Percentiles rank a stretch among this genome's conserved stretches.
phyloP scores from a whole-genome alignment of 1,140 invertebrate species.

The Aleiodes sp. region DNA sequence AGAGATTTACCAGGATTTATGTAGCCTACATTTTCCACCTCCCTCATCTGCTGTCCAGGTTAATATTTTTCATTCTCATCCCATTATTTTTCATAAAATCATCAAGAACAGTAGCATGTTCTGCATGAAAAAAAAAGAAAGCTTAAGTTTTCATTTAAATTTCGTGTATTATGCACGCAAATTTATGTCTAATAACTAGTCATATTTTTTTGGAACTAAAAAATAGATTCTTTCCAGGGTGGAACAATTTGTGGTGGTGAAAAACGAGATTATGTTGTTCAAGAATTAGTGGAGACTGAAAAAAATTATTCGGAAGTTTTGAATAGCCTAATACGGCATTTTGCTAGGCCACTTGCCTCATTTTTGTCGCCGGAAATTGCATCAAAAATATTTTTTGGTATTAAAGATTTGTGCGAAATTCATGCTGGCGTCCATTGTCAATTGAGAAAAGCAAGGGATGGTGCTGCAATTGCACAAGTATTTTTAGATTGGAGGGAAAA shows the following conservation, averaged over 20 bases:
- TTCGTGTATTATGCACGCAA: constrained; percentile 30
- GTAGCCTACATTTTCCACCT: constrained; percentile 69
- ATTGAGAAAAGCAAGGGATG: constrained; percentile 74
- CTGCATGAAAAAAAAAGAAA: constrained; percentile 55
- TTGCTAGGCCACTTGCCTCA: constrained; percentile 79
- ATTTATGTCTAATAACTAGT: background rate
- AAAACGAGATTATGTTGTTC: constrained; percentile 94
- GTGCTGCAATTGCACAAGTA: constrained; percentile 69
- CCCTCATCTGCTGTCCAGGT: constrained; percentile 61
- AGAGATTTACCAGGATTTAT: constrained; percentile 85
- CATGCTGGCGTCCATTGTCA: constrained; percentile 86
- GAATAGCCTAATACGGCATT: constrained; percentile 85
- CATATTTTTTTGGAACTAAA: background rate
- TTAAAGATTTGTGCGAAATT: constrained; percentile 88
- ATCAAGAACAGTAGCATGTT: constrained; percentile 1
- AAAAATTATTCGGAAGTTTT: constrained; percentile 96
- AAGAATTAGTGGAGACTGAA: constrained; percentile 96
- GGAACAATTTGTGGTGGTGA: constrained; percentile 71
- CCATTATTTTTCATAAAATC: constrained; percentile 9
- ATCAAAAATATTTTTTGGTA: constrained; percentile 86
- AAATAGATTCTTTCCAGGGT: constrained; percentile 36
- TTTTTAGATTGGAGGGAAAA: constrained; percentile 91
- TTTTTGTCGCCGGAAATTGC: constrained; percentile 79
- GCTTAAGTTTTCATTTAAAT: constrained; percentile 60
- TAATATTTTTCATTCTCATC: constrained; percentile 47